Conservation (phyloP, 2,113 vertebrate genomes). For the Eolophus roseicapilla region DNA sequence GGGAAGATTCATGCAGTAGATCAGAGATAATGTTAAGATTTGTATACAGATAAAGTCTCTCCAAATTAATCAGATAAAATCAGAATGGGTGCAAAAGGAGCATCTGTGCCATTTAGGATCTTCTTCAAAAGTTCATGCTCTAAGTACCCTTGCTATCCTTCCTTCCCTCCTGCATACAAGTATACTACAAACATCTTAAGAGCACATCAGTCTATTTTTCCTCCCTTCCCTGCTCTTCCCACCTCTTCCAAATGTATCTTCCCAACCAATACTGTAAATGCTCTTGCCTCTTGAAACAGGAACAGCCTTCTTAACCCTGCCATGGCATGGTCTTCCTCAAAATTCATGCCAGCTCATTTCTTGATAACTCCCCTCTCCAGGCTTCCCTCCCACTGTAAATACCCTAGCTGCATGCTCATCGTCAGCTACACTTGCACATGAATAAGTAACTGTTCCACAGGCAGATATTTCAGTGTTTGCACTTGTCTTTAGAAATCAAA, state of each 20-base stretch:
- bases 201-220: neutral
- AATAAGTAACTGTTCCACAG: slow-evolving; percentile 61
- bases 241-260: neutral
- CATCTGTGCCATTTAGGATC: neutral
- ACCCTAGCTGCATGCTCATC: neutral
- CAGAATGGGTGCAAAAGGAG: neutral
- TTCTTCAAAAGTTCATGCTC: neutral
- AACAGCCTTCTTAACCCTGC: neutral
- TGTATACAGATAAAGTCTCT: neutral
- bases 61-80: neutral
- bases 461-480: slow-evolving; percentile 61
- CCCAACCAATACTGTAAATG: neutral
- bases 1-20: neutral
- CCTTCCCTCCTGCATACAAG: neutral
- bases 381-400: neutral
- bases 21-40: neutral
- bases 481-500: slow-evolving; percentile 74
- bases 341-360: neutral
- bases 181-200: neutral
- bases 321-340: neutral
- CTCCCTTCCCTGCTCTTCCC: neutral
- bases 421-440: slow-evolving; percentile 1
- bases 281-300: neutral
- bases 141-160: neutral
- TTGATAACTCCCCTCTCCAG: neutral